These are phyloP conservation scores for Lasioglossum leucozonium DNA, from an alignment of 2,888 invertebrate genomes.

Conservation along the genomic window DNA sequence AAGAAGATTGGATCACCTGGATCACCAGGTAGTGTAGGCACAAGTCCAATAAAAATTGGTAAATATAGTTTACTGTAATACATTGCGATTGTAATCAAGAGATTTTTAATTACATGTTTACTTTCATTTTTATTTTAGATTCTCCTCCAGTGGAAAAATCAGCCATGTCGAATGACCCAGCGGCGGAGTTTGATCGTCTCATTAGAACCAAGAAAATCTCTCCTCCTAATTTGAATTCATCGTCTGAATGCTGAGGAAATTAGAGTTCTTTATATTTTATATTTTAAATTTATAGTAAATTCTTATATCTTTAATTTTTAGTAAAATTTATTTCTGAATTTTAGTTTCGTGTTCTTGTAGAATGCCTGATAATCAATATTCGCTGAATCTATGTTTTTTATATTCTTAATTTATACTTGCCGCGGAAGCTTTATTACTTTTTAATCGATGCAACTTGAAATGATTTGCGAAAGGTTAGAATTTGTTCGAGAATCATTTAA, in stretches of 20 bases:
- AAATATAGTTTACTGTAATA: slow-evolving; percentile 37
- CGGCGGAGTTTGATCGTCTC: slow-evolving; percentile 96
- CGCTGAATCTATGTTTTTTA: too few species aligned
- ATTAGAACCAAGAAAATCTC: slow-evolving; percentile 89
- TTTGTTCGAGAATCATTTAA: slow-evolving; percentile 22
- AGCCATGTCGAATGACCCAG: slow-evolving; percentile 94
- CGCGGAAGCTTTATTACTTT: not conserved
- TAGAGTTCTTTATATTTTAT: too few species aligned
- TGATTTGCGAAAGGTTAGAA: slow-evolving; percentile 50
- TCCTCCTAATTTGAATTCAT: slow-evolving; percentile 81
- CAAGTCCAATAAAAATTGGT: slow-evolving; percentile 80
- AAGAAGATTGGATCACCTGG: slow-evolving; percentile 93
- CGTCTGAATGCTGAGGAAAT: slow-evolving; percentile 77
- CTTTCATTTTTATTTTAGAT: slow-evolving; percentile 62
- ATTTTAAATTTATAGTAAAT: too few species aligned
- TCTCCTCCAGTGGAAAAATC: slow-evolving; percentile 88
- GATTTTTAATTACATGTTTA: slow-evolving; percentile 16
- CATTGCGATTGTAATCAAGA: slow-evolving; percentile 4
- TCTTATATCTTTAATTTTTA: too few species aligned
- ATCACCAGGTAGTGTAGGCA: slow-evolving; percentile 84
- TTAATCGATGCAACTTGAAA: slow-evolving; percentile 19
- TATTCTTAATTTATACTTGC: too few species aligned
- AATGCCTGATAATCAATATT: not conserved
- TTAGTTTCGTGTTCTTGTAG: not conserved
- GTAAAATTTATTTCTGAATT: too few species aligned